These are phyloP conservation scores for Magallana gigas DNA, from an alignment of 1,140 invertebrate genomes.

Conservation along the genomic window DNA sequence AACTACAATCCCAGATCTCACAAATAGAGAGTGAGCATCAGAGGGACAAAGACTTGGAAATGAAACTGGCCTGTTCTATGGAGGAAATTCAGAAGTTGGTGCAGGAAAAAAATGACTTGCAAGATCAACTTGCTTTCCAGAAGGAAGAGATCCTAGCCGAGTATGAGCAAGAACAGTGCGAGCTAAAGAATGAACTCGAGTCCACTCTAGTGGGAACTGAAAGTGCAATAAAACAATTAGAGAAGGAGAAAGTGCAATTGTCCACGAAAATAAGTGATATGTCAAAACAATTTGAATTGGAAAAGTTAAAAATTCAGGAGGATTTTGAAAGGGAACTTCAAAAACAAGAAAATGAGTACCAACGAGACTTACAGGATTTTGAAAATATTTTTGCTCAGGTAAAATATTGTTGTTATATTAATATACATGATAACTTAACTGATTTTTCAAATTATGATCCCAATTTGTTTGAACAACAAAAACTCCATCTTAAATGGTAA, in stretches of 20 bases:
- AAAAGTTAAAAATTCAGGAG: conserved; percentile 38
- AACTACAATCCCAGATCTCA: conserved; percentile 46
- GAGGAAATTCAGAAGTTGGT: conserved; percentile 47
- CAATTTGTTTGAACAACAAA: too few species aligned
- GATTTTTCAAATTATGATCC: too few species aligned
- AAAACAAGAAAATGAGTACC: conserved; percentile 43
- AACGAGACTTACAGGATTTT: conserved; percentile 1
- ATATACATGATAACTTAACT: too few species aligned
- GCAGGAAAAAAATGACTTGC: conserved; percentile 50
- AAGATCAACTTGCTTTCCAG: conserved; percentile 40
- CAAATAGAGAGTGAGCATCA: conserved; percentile 30
- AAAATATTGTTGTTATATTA: neutral
- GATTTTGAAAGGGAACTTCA: conserved; percentile 49
- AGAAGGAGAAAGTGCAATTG: conserved; percentile 49
- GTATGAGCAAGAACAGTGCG: conserved; percentile 43
- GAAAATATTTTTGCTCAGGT: conserved; percentile 49
- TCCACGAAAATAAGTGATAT: conserved; percentile 39
- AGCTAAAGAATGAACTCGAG: conserved; percentile 49
- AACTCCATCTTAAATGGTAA: too few species aligned
- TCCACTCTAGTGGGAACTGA: conserved; percentile 39
- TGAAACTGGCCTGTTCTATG: conserved; percentile 31
- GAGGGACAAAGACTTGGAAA: conserved; percentile 45
- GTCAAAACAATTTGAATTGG: conserved; percentile 37
- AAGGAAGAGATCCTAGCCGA: conserved; percentile 42
- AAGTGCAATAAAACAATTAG: conserved; percentile 38